Conservation (phyloP, 2,888 invertebrate species). For the Lasioglossum villosulum region DNA sequence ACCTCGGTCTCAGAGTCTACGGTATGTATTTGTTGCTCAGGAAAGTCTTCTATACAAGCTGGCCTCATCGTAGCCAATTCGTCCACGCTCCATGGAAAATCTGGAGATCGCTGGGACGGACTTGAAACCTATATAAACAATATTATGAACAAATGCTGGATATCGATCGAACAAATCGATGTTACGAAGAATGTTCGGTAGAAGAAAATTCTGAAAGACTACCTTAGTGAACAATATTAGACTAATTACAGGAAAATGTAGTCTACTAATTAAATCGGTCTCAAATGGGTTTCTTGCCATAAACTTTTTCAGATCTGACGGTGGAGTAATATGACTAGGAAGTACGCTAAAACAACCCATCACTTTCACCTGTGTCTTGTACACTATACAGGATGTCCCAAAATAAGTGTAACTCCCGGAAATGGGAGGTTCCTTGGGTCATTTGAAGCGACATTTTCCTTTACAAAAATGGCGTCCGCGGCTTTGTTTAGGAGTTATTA, state of each 20-base stretch:
- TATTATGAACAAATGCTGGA: neutral
- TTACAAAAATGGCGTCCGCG: too few species aligned
- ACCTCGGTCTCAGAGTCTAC: constrained; percentile 88
- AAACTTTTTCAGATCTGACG: constrained; percentile 86
- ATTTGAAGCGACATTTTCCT: too few species aligned
- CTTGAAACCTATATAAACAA: constrained; percentile 80
- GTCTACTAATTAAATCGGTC: constrained; percentile 87
- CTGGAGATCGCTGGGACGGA: constrained; percentile 82
- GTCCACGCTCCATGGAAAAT: constrained; percentile 90
- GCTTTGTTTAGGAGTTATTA: too few species aligned
- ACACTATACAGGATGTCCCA: too few species aligned
- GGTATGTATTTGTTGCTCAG: constrained; percentile 87
- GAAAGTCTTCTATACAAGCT: constrained; percentile 88
- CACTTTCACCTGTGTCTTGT: too few species aligned
- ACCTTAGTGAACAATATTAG: constrained; percentile 83
- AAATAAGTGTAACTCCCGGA: too few species aligned
- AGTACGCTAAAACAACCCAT: constrained; percentile 80
- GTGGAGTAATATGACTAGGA: constrained; percentile 86
- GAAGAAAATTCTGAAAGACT: neutral
- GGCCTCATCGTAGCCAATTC: constrained; percentile 89
- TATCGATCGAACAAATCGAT: neutral
- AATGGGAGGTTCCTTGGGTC: too few species aligned
- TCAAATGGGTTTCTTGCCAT: constrained; percentile 90
- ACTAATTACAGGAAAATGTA: constrained; percentile 90
- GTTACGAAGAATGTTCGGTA: neutral